Evolutionary conservation across 2,888 invertebrate genomes (phyloP), one percentile per base, ranked within the genome.

Genomic region (Dorcus parallelipipedus): DNA sequence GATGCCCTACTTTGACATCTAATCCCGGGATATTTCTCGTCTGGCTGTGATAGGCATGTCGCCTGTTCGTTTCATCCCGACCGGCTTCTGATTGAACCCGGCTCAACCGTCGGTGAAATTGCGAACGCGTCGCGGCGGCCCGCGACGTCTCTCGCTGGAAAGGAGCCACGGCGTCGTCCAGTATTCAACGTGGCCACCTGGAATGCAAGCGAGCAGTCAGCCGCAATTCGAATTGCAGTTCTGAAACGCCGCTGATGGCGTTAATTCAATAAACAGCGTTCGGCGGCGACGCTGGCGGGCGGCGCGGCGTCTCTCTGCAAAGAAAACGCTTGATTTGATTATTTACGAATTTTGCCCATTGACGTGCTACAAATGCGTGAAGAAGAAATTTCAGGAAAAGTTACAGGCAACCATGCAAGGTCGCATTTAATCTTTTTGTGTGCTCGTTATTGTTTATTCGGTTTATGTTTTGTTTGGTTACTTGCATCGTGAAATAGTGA

Each of bases 61-160:
- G 67, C 66, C 69, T 69, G 67, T 67, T 64, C 64, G 64, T 67
- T 69, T 69, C 69, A 65, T 67, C 65, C 67, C 64, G 64, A 67
- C 67, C 64, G 66, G 56, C 56, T 67, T 63, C 67, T 67, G 69
- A 69, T 69, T 69, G 67, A 65, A 66, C 61, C 61, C 63, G 56
- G 60, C 63, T 62, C 64, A 67, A 66, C 67, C 69, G 67, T 62
- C 66, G 60, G 67, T 66, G 67, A 69, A 67, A 69, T 67, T 67
- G 67, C 65, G 65, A 66, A 65, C 66, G 64, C 61, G 66, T 55
- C 47, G 55, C 54, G 43, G 33, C 17, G 52, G 55, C 55, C 59
- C 65, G 50, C 53, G 43, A 40, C 53, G 54, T 42, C 53, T 49
- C 56, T 53, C 56, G 26, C 26, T 40, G 38, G 48, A 50, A 41